Evolutionary conservation across 2,888 invertebrate genomes (phyloP).

Genomic region (Pogonocherus hispidulus): DNA sequence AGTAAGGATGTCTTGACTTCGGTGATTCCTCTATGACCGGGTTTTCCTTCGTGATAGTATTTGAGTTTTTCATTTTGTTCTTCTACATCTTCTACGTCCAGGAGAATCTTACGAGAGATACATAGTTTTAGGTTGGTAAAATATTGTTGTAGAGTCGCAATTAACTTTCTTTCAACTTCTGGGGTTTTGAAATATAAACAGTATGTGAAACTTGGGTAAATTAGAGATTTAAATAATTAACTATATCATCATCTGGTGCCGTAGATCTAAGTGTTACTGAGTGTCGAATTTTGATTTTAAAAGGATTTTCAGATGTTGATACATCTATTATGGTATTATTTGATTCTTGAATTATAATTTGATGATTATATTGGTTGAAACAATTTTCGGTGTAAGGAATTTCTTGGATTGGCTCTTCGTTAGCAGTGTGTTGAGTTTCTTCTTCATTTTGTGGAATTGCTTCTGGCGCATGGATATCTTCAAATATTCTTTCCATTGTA

Average conservation of each 20-base stretch:
- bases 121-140: background rate
- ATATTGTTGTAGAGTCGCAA: background rate
- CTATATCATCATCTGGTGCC: background rate
- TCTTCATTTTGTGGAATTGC: background rate
- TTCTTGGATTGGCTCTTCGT: background rate
- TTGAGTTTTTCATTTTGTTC: slow-evolving; percentile 7
- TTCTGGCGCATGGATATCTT: too few relatives aligned
- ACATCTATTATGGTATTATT: background rate
- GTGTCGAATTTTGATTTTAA: background rate
- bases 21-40: slow-evolving; percentile 13
- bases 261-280: background rate
- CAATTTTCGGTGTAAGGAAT: background rate
- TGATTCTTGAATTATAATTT: background rate
- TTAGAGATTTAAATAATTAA: background rate
- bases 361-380: background rate
- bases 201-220: background rate
- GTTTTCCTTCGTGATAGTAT: slow-evolving; percentile 15
- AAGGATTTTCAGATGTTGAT: background rate
- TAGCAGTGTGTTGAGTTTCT: background rate
- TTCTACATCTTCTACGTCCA: background rate
- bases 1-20: background rate
- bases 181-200: background rate
- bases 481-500: too few relatives aligned
- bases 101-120: background rate
- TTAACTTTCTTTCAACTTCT: background rate